A percentile compares a stretch with the other conserved stretches of the same genome.
Evolutionary conservation across 1,140 invertebrate species (phyloP).

Genomic region (Chrysopa pallens): DNA sequence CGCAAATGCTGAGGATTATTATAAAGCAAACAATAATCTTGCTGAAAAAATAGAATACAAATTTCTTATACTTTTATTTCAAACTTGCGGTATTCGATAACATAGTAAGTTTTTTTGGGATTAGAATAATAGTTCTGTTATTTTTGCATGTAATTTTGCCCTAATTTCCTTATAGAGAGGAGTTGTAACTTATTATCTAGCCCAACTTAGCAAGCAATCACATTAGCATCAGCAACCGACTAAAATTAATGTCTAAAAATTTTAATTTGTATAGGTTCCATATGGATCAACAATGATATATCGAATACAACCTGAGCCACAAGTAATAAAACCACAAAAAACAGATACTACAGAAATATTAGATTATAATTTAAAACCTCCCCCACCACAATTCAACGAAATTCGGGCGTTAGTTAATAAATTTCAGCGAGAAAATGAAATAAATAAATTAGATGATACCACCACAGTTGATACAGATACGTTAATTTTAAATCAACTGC

Average conservation of each 20-base stretch:
- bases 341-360: slow-evolving; percentile 1
- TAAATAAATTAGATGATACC: slow-evolving; percentile 16
- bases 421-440: slow-evolving; percentile 11
- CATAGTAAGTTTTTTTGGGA: too few relatives aligned
- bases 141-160: too few relatives aligned
- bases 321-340: not conserved
- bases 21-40: not conserved
- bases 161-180: too few relatives aligned
- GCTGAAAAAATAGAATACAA: not conserved
- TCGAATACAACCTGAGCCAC: not conserved
- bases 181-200: too few relatives aligned
- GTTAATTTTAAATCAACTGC: slow-evolving; percentile 18
- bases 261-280: not conserved
- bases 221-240: too few relatives aligned
- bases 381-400: not conserved
- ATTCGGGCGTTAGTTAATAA: not conserved
- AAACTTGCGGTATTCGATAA: too few relatives aligned
- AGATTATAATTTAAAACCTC: not conserved
- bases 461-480: too few relatives aligned
- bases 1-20: slow-evolving; percentile 15
- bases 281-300: not conserved
- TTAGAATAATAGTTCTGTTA: too few relatives aligned
- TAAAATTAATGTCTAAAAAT: too few relatives aligned
- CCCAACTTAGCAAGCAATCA: too few relatives aligned
- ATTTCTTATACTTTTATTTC: too few relatives aligned